Base-by-base conservation (phyloP, 2,113 vertebrate species). In the Daphoenositta chrysoptera region DNA sequence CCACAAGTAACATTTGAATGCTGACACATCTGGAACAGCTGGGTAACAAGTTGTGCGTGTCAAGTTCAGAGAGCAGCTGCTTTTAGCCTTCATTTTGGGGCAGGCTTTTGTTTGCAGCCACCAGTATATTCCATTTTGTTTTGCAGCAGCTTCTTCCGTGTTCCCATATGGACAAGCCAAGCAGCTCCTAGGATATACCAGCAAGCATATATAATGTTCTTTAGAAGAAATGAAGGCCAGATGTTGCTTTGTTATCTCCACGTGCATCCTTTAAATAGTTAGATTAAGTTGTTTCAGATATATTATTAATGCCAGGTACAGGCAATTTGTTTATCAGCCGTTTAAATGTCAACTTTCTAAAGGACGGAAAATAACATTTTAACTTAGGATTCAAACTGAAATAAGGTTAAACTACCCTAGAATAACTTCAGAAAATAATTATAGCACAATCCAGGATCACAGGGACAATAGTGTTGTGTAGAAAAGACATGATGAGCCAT, bases 1-100 rank as follows among this genome's bases (percentile, higher is more conserved):
- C 83, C 87, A 71, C 22, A 39, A 71, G 77, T 35, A 81, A 63
- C 31, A 56, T 51, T 56, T 84, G 80, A 81, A 70, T 30, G 28
- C 42, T 51, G 93, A 71, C 89, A 77, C 89, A 96, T 94, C 91
- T 95, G 95, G 83, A 95, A 71, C 93, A 95, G 93, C 86, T 92
- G 91, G 80, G 57, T 60, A 87, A 79, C 68, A 81, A 95, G 80
- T 17, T 94, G 77, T 89, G 86, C 21, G 2, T 90, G 89, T 89
- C 76, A 75, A 84, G 69, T 82, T 94, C 61, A 94, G 83, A 91
- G 40, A 76, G 87, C 93, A 96, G 95, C 91, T 95, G 95, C 57
- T 89, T 84, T 87, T 9, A 91, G 72, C 72, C 89, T 94, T 94
- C 77, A 71, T 56, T 95, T 53, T 64, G 73, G 61, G 72, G 76